Evolutionary conservation across 2,888 invertebrate species (phyloP).

Genomic region (Eupithecia insigniata): DNA sequence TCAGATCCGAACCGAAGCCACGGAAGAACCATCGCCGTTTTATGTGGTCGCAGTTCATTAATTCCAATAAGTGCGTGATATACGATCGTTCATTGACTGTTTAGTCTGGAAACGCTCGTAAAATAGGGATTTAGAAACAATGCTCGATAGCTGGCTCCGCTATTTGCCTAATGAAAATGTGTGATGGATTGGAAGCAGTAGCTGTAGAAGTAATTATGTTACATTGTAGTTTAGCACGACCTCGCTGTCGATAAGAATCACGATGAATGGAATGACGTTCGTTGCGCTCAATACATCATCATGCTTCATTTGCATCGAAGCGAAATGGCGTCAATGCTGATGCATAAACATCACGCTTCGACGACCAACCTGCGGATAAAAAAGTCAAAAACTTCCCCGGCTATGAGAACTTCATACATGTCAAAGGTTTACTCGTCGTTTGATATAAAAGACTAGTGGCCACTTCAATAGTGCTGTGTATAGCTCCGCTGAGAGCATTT

Average conservation of each 20-base stretch:
- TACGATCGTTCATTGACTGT: slow-evolving; percentile 37
- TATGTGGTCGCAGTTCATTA: slow-evolving; percentile 29
- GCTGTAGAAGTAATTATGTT: slow-evolving; percentile 21
- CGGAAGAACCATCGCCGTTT: slow-evolving; percentile 31
- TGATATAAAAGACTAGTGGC: slow-evolving; percentile 19
- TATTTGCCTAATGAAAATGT: slow-evolving; percentile 21
- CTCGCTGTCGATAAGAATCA: slow-evolving; percentile 16
- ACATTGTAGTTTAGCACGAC: slow-evolving; percentile 9
- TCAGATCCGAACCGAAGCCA: slow-evolving; percentile 31
- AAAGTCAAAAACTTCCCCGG: slow-evolving; percentile 16
- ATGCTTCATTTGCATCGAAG: slow-evolving; percentile 18
- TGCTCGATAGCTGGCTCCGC: slow-evolving; percentile 12
- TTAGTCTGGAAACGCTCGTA: slow-evolving; percentile 36
- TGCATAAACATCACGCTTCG: slow-evolving; percentile 12
- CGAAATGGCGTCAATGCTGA: slow-evolving; percentile 8
- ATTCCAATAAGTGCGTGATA: slow-evolving; percentile 35
- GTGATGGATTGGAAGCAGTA: slow-evolving; percentile 34
- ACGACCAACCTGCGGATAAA: slow-evolving; percentile 4
- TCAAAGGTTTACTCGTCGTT: slow-evolving; percentile 21
- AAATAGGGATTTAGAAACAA: slow-evolving; percentile 34
- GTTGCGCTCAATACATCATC: slow-evolving; percentile 11
- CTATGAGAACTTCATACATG: slow-evolving; percentile 16
- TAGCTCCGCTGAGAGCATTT: slow-evolving; percentile 17
- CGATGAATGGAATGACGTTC: slow-evolving; percentile 11
- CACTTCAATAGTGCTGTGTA: slow-evolving; percentile 21